Evolutionary conservation across 2,113 vertebrate species (phyloP).

Genomic region (Crotalus viridis): DNA sequence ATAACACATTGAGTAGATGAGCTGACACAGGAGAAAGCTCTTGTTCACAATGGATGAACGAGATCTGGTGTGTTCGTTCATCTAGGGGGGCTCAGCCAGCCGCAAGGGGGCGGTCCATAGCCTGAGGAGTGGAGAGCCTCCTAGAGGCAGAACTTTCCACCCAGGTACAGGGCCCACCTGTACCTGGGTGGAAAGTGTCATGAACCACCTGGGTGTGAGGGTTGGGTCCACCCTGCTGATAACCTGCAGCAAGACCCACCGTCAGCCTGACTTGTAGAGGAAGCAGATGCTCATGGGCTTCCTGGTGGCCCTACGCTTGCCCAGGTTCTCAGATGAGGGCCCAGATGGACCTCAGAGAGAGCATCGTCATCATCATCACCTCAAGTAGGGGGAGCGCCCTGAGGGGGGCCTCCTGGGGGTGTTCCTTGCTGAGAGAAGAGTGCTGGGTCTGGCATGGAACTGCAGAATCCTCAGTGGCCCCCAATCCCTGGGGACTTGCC

Average conservation of each 20-base stretch:
- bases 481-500: not conserved
- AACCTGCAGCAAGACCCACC: not conserved
- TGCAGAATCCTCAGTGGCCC: not conserved
- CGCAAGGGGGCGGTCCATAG: fast-evolving
- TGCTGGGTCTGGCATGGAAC: not conserved
- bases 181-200: fast-evolving
- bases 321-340: not conserved
- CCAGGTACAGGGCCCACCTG: not conserved
- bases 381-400: not conserved
- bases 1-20: not conserved
- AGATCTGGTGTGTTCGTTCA: no score
- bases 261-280: not conserved
- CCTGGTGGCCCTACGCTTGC: not conserved
- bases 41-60: fast-evolving
- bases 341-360: not conserved
- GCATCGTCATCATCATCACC: fast-evolving
- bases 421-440: not conserved
- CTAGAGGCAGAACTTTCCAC: not conserved
- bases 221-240: not conserved
- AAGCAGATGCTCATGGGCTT: not conserved
- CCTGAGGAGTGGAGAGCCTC: not conserved
- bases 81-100: no score
- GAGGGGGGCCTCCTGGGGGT: not conserved
- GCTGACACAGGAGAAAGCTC: not conserved
- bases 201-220: fast-evolving